These are phyloP conservation scores for Drosophila putrida DNA, from an alignment of 2,888 invertebrate genomes.

Conservation along the genomic window DNA sequence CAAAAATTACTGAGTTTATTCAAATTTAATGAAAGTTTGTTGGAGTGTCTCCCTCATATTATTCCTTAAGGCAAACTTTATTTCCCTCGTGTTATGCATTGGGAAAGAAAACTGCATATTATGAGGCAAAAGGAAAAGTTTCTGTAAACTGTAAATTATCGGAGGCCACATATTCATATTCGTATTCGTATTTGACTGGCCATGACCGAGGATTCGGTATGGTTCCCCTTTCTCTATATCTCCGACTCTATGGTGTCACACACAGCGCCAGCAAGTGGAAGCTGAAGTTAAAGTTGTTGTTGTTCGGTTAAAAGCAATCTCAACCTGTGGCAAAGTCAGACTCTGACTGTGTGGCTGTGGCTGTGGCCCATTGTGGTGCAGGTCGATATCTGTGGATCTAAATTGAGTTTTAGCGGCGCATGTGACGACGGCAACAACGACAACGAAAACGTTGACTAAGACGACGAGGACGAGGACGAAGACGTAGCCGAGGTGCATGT, in stretches of 20 bases:
- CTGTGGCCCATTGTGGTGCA: slow-evolving; percentile 58
- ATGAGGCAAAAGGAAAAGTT: slow-evolving; percentile 28
- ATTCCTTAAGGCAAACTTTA: neutral
- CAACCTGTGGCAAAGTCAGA: slow-evolving; percentile 48
- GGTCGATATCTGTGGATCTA: slow-evolving; percentile 71
- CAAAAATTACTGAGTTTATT: neutral
- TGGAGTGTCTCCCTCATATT: neutral
- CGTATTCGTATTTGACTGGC: slow-evolving; percentile 14
- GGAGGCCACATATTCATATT: slow-evolving; percentile 15
- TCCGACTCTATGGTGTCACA: slow-evolving; percentile 29
- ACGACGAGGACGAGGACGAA: slow-evolving; percentile 4
- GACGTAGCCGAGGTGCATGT: slow-evolving; percentile 38
- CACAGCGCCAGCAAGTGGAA: slow-evolving; percentile 20
- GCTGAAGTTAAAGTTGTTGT: slow-evolving; percentile 14
- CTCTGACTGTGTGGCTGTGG: slow-evolving; percentile 3
- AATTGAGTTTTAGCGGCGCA: slow-evolving; percentile 82
- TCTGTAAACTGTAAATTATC: slow-evolving; percentile 50
- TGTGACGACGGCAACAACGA: slow-evolving; percentile 64
- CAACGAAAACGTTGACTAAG: slow-evolving; percentile 5
- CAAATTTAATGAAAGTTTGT: neutral
- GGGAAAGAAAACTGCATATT: slow-evolving; percentile 26
- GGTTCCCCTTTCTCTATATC: slow-evolving; percentile 14
- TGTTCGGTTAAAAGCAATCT: slow-evolving; percentile 51
- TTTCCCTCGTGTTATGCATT: slow-evolving; percentile 7
- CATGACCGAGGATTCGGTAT: slow-evolving; percentile 39